Evolutionary conservation across 2,888 invertebrate genomes (phyloP), one percentile per base, ranked within the genome.

Genomic region (Gortyna flavago): DNA sequence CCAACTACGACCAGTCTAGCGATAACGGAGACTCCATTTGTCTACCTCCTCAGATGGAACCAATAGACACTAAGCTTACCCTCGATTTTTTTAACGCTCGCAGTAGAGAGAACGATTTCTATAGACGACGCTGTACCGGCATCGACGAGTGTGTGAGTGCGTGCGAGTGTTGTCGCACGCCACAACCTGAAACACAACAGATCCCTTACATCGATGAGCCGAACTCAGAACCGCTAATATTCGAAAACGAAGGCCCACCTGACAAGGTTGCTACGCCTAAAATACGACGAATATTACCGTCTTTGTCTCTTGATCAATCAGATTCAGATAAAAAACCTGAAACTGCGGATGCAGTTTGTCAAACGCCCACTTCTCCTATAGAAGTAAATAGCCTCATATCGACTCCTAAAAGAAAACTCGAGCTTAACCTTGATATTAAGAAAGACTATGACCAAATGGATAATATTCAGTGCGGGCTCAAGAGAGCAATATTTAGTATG

Each of bases 201-300:
- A 97, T 97, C 79, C 97, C 97, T 0, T 97, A 87, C 88, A 97
- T 97, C 70, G 97, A 97, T 88, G 97, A 96, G 77, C 96, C 96
- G 0, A 94, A 93, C 83, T 95, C 90, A 0, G 96, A 97, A 79
- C 97, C 96, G 8, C 83, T 96, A 25, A 97, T 97, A 90, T 95
- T 95, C 81, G 97, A 97, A 90, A 95, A 93, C 75, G 95, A 95
- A 73, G 89, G 90, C 32, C 87, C 91, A 1, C 89, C 91, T 3
- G 90, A 93, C 48, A 93, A 91, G 80, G 93, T 94, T 7, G 90
- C 93, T 11, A 95, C 96, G 2, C 96, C 96, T 0, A 96, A 95
- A 89, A 94, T 95, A 77, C 92, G 97, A 29, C 90, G 96, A 74
- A 96, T 97, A 87, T 91, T 97, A 59, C 96, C 97, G 1, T 94